Evolutionary conservation across 2,888 invertebrate species (phyloP).

Genomic region (Nomada ruficornis): DNA sequence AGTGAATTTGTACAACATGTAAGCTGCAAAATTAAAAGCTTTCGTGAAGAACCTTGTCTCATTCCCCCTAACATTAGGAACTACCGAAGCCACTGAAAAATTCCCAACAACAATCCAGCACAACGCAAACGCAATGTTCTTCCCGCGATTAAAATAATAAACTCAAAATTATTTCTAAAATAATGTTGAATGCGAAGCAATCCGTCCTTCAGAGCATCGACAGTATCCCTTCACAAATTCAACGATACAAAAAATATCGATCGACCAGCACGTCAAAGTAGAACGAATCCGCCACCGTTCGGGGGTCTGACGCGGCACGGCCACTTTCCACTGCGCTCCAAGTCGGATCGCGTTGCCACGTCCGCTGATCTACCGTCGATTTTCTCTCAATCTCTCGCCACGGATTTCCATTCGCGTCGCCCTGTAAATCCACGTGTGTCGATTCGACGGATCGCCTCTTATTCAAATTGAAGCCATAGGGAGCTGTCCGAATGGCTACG

Average conservation of each 20-base stretch:
- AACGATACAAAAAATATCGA: not conserved
- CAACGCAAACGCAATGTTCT: no score
- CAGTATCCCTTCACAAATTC: no score
- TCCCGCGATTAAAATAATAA: no score
- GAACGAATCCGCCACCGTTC: conserved; percentile 3
- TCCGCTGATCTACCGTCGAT: not conserved
- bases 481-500: conserved; percentile 43
- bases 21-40: no score
- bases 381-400: not conserved
- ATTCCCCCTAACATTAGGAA: no score
- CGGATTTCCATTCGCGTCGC: conserved; percentile 21
- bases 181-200: no score
- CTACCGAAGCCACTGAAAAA: no score
- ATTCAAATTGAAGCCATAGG: conserved; percentile 66
- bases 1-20: not conserved
- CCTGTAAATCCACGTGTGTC: conserved; percentile 22
- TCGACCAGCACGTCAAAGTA: not conserved
- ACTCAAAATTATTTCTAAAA: no score
- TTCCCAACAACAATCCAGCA: no score
- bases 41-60: no score
- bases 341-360: conserved; percentile 1
- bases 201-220: not conserved
- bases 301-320: not conserved
- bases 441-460: conserved; percentile 42
- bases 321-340: conserved; percentile 11